These are phyloP conservation scores for Sycophila texana DNA, from an alignment of 2,888 invertebrate genomes.

Conservation along the genomic window DNA sequence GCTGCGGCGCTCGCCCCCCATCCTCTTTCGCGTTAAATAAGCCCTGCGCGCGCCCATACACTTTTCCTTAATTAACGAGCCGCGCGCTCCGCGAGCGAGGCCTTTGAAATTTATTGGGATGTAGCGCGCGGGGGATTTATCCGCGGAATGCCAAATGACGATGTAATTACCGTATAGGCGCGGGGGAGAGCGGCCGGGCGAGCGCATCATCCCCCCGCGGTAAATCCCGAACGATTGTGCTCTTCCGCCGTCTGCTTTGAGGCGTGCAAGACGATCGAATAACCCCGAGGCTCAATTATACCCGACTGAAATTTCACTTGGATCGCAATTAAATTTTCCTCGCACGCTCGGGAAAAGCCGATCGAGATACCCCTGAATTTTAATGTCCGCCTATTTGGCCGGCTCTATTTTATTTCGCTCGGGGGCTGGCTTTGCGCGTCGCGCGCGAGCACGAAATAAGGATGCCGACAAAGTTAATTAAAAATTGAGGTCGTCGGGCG, in stretches of 20 bases:
- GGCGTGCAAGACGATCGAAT: neutral
- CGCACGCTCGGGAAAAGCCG: too few species aligned
- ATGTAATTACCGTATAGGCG: slow-evolving; percentile 31
- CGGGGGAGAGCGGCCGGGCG: neutral
- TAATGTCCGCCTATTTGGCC: too few species aligned
- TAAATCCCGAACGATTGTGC: slow-evolving; percentile 8
- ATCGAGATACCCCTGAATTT: too few species aligned
- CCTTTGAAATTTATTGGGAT: slow-evolving; percentile 38
- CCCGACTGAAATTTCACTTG: neutral
- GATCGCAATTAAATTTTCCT: neutral
- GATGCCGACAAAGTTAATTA: too few species aligned
- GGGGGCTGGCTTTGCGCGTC: too few species aligned
- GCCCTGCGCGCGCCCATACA: neutral
- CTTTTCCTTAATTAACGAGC: slow-evolving; percentile 44
- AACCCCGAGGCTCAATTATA: neutral
- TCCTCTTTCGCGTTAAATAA: neutral
- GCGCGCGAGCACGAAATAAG: too few species aligned
- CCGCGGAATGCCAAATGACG: slow-evolving; percentile 34
- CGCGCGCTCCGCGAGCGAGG: neutral
- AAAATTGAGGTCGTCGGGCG: too few species aligned
- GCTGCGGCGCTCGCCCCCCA: neutral
- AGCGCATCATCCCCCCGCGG: neutral
- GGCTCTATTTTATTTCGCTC: too few species aligned
- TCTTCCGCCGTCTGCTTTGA: too few species aligned
- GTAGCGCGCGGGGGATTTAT: slow-evolving; percentile 24